Evolutionary conservation across 2,797 vertebrate species (phyloP).

Genomic region (Galagoides demidoff): DNA sequence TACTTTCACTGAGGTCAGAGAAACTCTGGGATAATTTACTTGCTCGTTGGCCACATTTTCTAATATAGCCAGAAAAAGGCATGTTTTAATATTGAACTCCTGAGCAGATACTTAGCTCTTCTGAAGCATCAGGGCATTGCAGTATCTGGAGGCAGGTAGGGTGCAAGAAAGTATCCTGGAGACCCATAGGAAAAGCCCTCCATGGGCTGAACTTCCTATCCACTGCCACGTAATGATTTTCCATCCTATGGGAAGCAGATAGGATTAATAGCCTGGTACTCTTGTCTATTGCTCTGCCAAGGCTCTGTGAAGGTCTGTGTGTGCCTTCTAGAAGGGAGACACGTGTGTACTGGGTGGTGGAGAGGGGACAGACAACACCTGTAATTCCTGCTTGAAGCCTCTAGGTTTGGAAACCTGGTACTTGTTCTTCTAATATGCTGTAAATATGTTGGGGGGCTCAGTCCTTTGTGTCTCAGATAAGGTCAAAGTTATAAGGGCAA

Average conservation of each 20-base stretch:
- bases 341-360: rapidly evolving
- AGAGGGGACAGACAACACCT: background rate
- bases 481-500: background rate
- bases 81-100: background rate
- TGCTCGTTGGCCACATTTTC: background rate
- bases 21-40: background rate
- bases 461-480: background rate
- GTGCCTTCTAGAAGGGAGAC: background rate
- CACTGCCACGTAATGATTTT: rapidly evolving
- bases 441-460: background rate
- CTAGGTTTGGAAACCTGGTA: background rate
- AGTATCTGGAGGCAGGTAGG: background rate
- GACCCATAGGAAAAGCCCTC: background rate
- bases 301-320: background rate
- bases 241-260: background rate
- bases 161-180: background rate
- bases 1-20: background rate
- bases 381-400: background rate
- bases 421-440: background rate
- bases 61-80: background rate
- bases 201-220: background rate
- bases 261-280: background rate
- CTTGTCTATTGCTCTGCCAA: background rate
- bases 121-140: background rate
- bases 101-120: background rate